phyloP scores from a whole-genome alignment of 2,797 vertebrate species.

The Luscinia luscinia region DNA sequence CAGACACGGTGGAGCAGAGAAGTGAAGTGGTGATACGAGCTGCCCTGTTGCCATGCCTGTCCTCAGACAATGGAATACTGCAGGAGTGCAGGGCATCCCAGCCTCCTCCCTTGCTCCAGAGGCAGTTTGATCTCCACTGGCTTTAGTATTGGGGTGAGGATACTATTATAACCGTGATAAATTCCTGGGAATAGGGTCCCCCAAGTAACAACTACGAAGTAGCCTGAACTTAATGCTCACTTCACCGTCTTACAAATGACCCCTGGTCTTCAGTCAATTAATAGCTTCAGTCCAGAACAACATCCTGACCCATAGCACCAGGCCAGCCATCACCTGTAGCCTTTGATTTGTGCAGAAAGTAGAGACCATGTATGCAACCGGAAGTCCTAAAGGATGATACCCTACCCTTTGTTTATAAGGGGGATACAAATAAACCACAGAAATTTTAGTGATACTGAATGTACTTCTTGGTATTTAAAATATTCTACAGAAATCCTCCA shows the following conservation, averaged over 20 bases:
- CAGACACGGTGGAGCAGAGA: rapidly evolving
- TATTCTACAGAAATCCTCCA: neutral
- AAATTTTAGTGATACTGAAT: neutral
- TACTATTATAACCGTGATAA: neutral
- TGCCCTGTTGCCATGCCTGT: neutral
- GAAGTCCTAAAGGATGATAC: neutral
- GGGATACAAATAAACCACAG: neutral
- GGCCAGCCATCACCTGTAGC: neutral
- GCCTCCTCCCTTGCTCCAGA: neutral
- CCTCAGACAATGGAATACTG: neutral
- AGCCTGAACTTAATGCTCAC: neutral
- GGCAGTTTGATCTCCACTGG: neutral
- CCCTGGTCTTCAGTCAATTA: neutral
- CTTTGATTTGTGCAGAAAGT: neutral
- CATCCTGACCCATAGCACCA: neutral
- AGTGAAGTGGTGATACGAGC: neutral
- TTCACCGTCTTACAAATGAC: neutral
- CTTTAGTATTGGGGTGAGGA: neutral
- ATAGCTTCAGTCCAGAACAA: neutral
- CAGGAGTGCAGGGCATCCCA: neutral
- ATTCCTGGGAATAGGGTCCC: neutral
- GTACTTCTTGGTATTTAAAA: neutral
- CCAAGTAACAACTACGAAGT: rapidly evolving
- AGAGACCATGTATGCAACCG: rapidly evolving
- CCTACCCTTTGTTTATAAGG: neutral